Percentiles rank a stretch among this genome's conserved stretches.
Conservation (phyloP, 2,113 vertebrate species). For the Vanacampus margaritifer region DNA sequence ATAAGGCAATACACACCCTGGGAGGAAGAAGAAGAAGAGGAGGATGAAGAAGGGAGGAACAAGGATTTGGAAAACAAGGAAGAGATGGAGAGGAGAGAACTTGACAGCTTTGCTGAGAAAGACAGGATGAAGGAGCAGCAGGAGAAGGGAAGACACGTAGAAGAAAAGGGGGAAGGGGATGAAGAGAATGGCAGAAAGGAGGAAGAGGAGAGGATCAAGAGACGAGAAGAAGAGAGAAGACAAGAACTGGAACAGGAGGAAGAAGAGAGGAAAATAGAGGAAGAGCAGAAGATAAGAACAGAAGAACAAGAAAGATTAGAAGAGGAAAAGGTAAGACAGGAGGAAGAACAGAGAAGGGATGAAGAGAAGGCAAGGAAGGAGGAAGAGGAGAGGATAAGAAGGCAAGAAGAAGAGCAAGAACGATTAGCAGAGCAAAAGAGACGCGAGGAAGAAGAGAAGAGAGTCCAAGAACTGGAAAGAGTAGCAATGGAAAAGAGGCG, state of each 20-base stretch:
- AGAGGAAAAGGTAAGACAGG: slow-evolving; percentile 1
- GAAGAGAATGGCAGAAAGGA: neutral
- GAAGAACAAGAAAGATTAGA: neutral
- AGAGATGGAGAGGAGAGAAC: slow-evolving; percentile 6
- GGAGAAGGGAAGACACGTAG: slow-evolving; percentile 5
- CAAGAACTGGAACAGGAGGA: neutral
- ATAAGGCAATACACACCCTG: slow-evolving; percentile 49
- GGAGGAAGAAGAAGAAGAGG: slow-evolving; percentile 38
- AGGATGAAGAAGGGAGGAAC: neutral
- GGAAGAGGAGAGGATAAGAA: slow-evolving; percentile 2
- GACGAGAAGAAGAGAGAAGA: neutral
- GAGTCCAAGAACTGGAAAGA: neutral
- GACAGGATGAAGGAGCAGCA: neutral
- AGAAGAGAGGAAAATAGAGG: neutral
- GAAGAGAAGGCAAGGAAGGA: neutral
- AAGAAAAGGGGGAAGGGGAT: neutral
- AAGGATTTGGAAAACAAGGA: neutral
- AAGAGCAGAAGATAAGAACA: neutral
- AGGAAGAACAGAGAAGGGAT: slow-evolving; percentile 9
- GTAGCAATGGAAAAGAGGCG: neutral
- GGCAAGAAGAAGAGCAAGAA: neutral
- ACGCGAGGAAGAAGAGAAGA: neutral
- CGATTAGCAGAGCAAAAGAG: neutral
- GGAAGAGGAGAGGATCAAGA: slow-evolving; percentile 2
- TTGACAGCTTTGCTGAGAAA: neutral